phyloP scores from a whole-genome alignment of 2,113 vertebrate species.

The Verasper variegatus region DNA sequence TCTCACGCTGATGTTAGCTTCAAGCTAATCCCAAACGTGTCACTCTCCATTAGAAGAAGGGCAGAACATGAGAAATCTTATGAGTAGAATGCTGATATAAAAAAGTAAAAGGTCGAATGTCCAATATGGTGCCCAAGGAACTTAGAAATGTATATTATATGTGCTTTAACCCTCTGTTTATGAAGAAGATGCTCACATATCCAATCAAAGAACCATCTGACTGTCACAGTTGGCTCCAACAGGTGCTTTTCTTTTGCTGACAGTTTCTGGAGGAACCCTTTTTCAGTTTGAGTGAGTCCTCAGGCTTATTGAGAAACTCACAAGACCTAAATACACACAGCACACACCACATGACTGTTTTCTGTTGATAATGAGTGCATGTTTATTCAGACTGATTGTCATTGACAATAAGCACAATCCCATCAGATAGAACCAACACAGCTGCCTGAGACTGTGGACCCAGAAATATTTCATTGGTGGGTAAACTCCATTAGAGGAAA shows the following conservation, averaged over 20 bases:
- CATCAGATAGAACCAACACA: slow-evolving; percentile 67
- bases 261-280: too few relatives aligned
- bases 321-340: too few relatives aligned
- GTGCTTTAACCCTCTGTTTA: too few relatives aligned
- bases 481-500: slow-evolving; percentile 8
- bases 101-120: too few relatives aligned
- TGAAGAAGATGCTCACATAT: too few relatives aligned
- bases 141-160: too few relatives aligned
- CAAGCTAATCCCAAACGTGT: slow-evolving; percentile 28
- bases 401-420: slow-evolving; percentile 44
- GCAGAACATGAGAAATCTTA: not conserved
- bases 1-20: slow-evolving; percentile 43
- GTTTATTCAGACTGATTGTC: slow-evolving; percentile 58
- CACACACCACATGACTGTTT: slow-evolving; percentile 8
- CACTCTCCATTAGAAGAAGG: slow-evolving; percentile 19
- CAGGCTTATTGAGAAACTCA: too few relatives aligned
- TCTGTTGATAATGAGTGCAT: slow-evolving; percentile 46
- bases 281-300: too few relatives aligned
- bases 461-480: slow-evolving; percentile 45
- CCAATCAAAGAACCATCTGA: too few relatives aligned
- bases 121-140: too few relatives aligned
- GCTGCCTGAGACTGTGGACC: slow-evolving; percentile 40
- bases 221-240: too few relatives aligned
- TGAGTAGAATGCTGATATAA: slow-evolving; percentile 22
- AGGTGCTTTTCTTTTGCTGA: too few relatives aligned